Percentiles rank a stretch among this genome's conserved stretches.
phyloP scores from a whole-genome alignment of 1,140 invertebrate species.

The Subanguina moxae region DNA sequence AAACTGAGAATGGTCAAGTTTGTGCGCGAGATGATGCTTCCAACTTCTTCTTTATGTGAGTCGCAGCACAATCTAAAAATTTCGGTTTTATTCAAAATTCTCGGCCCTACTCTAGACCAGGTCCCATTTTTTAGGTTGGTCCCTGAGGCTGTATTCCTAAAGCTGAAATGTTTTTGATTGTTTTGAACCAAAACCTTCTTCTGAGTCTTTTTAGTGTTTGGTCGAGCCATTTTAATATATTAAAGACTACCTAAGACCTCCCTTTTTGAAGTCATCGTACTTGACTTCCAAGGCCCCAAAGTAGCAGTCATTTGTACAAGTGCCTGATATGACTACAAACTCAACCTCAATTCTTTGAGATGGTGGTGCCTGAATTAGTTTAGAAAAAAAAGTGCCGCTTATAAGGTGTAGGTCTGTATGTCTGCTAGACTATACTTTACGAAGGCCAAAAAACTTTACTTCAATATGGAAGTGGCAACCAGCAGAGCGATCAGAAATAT shows the following conservation, averaged over 20 bases:
- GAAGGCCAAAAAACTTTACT: conserved; percentile 21
- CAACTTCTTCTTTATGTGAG: conserved; percentile 32
- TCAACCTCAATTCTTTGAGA: conserved; percentile 28
- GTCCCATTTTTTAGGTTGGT: neutral
- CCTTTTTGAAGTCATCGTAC: conserved; percentile 34
- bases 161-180: neutral
- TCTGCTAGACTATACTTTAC: neutral
- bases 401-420: neutral
- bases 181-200: neutral
- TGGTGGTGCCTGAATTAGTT: conserved; percentile 32
- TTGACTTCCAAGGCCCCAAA: conserved; percentile 40
- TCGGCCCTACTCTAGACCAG: neutral
- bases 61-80: conserved; percentile 36
- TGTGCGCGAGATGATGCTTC: conserved; percentile 7
- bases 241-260: conserved; percentile 14
- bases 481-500: conserved; percentile 29
- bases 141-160: neutral
- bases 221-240: neutral
- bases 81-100: neutral
- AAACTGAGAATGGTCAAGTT: conserved; percentile 37
- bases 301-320: conserved; percentile 33
- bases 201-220: neutral
- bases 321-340: conserved; percentile 16
- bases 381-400: conserved; percentile 7
- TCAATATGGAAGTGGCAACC: conserved; percentile 42